Evolutionary conservation across 2,797 vertebrate species (phyloP).

Genomic region (Masticophis lateralis): DNA sequence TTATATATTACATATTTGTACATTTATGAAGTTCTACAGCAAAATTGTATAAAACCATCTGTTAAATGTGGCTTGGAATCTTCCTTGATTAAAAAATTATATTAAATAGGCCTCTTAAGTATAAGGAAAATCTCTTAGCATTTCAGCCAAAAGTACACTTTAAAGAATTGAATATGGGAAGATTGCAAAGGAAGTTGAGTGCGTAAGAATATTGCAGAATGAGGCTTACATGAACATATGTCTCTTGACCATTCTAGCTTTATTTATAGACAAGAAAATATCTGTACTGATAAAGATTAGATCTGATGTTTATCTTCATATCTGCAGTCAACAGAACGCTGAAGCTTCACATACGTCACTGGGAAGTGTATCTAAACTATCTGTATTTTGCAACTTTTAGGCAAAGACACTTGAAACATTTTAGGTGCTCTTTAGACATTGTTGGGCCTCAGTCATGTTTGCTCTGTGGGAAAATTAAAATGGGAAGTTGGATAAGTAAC

Average conservation of each 20-base stretch:
- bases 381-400: background rate
- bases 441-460: background rate
- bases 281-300: background rate
- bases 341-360: background rate
- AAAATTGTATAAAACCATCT: background rate
- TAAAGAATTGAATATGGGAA: background rate
- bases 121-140: background rate
- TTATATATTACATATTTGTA: background rate
- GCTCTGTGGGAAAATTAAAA: background rate
- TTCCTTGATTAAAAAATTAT: background rate
- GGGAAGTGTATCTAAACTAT: background rate
- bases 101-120: background rate
- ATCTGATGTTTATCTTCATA: background rate
- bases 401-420: background rate
- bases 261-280: background rate
- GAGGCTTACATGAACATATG: background rate
- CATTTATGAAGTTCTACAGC: background rate
- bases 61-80: background rate
- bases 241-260: background rate
- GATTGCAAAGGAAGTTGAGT: background rate
- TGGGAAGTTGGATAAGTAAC: background rate
- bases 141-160: background rate
- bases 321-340: background rate
- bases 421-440: background rate
- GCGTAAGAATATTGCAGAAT: background rate